Evolutionary conservation across 2,113 vertebrate genomes (phyloP).

Genomic region (Mesocricetus auratus): DNA sequence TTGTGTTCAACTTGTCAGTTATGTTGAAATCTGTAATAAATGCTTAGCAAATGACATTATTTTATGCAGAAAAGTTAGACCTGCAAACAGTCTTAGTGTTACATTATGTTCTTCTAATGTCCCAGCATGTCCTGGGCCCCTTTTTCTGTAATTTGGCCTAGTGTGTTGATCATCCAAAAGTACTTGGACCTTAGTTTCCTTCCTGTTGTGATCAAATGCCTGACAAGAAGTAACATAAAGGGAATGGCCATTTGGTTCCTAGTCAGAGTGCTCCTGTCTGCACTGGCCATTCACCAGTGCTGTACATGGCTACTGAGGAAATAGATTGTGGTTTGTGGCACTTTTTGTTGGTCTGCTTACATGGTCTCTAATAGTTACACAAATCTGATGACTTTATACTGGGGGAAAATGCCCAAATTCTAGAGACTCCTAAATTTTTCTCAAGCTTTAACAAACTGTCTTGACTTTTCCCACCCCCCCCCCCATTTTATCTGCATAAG

Average conservation of each 20-base stretch:
- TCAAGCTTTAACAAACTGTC: background rate
- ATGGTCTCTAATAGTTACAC: background rate
- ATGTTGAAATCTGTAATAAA: background rate
- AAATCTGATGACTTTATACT: background rate
- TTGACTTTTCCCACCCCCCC: too few relatives aligned
- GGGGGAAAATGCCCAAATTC: background rate
- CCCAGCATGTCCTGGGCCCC: background rate
- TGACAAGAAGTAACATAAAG: too few relatives aligned
- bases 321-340: too few relatives aligned
- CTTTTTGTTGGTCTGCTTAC: background rate
- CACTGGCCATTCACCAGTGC: background rate
- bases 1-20: background rate
- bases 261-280: background rate
- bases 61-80: background rate
- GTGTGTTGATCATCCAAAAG: background rate
- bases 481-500: background rate
- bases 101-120: background rate
- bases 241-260: too few relatives aligned
- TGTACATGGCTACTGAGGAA: too few relatives aligned
- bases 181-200: too few relatives aligned
- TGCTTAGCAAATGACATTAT: background rate
- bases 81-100: background rate
- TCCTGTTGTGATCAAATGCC: background rate
- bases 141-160: background rate
- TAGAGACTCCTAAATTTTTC: background rate